Evolutionary conservation across 53 echinoderm and acorn worm genomes (phyloP), one percentile per base, ranked within the genome.

Genomic region (Zoroaster sp.): DNA sequence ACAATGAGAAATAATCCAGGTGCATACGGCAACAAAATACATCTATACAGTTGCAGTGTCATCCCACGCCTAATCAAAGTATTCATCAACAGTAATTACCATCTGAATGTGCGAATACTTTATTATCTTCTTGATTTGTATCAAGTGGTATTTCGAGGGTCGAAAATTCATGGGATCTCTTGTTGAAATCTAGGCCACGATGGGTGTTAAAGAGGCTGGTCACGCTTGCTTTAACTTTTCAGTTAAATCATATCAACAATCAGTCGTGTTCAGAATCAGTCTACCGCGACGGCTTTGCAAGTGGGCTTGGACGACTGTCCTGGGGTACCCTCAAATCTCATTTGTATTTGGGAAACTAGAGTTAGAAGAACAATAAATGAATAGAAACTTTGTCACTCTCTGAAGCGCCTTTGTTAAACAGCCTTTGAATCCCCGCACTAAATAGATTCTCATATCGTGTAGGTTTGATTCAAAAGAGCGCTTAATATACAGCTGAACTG

Each of bases 221-320:
- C 82, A 82, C 82, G 82, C 82, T 67, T 82, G 66, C 44, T 67
- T 68, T 44, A 67, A 68, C 82, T 66, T 67, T 82, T 67, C 45
- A 67, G 82, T 43, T 59, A 9, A 42, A 59, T n/a, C n/a, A n/a
- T n/a, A 31, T 32, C 68, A 82, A 82, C 82, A 82, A 67, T 82
- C 28, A 43, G 47, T 38, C 15, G 14, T 49, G 49, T 75, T 75
- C 75, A 73, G 42, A 73, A 35, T 35, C 79, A 41, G 12, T 37
- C 23, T 4, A 37, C 34, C 42, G 78, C 51, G 78, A 55, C 78
- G 4, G 32, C 77, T 30, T 4, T 9, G 35, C 35, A 5, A 33
- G 77, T 30, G 49, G 45, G 33, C 1, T 37, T 34, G 55, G 51
- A 25, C 38, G 18, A 18, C 4, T 13, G 15, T 12, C 23, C 30